Evolutionary conservation across 2,888 invertebrate genomes (phyloP).

Genomic region (Drosophila ustulata): DNA sequence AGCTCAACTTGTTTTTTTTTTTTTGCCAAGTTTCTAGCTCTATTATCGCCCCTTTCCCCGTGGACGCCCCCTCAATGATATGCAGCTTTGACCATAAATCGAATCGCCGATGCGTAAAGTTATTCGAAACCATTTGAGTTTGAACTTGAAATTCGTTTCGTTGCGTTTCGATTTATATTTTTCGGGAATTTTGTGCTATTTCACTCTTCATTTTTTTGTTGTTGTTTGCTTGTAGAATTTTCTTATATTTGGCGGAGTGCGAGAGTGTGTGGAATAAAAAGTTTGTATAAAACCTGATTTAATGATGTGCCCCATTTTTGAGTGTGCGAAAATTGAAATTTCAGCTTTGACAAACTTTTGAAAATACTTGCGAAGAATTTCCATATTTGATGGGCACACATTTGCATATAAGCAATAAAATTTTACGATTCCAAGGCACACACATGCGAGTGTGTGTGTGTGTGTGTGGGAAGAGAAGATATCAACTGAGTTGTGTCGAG

Average conservation of each 20-base stretch:
- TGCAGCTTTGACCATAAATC: slow-evolving; percentile 61
- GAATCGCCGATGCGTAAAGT: slow-evolving; percentile 70
- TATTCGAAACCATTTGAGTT: slow-evolving; percentile 58
- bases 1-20: slow-evolving; percentile 31
- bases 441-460: background rate
- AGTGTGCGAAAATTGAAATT: slow-evolving; percentile 50
- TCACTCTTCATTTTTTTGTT: background rate
- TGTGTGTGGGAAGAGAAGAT: slow-evolving; percentile 7
- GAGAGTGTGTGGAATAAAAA: background rate
- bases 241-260: background rate
- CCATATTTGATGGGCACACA: slow-evolving; percentile 66
- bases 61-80: slow-evolving; percentile 20
- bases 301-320: slow-evolving; percentile 29
- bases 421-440: slow-evolving; percentile 12
- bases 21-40: slow-evolving; percentile 41
- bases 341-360: slow-evolving; percentile 28
- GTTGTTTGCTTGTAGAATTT: background rate
- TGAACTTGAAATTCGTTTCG: slow-evolving; percentile 68
- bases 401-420: slow-evolving; percentile 60
- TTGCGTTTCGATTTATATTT: slow-evolving; percentile 23
- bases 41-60: slow-evolving; percentile 7
- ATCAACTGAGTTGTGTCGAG: slow-evolving; percentile 9
- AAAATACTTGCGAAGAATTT: slow-evolving; percentile 58
- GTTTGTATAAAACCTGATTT: slow-evolving; percentile 31
- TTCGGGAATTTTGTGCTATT: slow-evolving; percentile 1